Conservation (phyloP, 2,888 invertebrate species). For the Hesperia comma region DNA sequence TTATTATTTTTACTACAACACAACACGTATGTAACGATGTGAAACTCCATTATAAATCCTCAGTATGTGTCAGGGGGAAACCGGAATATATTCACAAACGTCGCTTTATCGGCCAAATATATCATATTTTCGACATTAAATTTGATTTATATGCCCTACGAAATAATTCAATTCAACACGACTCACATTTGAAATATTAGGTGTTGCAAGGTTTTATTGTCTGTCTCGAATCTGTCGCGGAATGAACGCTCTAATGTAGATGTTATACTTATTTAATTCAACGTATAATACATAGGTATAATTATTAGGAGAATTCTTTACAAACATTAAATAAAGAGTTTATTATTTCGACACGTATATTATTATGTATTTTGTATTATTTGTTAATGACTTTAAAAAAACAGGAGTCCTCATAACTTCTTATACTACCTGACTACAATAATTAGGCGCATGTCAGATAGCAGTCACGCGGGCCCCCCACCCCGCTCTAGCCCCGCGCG, state of each 20-base stretch:
- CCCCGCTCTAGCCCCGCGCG: no score
- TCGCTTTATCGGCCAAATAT: constrained; percentile 70
- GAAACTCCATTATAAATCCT: constrained; percentile 28
- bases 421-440: no score
- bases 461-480: no score
- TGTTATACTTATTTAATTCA: neutral
- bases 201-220: constrained; percentile 29
- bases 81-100: constrained; percentile 67
- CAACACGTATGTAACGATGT: neutral
- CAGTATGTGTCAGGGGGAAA: constrained; percentile 55
- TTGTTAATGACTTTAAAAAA: no score
- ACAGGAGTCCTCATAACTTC: no score
- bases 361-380: no score
- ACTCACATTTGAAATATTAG: constrained; percentile 29
- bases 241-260: neutral
- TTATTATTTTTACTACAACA: neutral
- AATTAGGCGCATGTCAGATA: no score
- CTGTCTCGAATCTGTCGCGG: neutral
- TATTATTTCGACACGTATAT: no score
- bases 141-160: constrained; percentile 64
- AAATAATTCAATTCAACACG: constrained; percentile 58
- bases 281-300: no score
- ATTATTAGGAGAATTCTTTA: no score
- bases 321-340: no score
- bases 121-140: constrained; percentile 67